Evolutionary conservation across 2,797 vertebrate genomes (phyloP).

Genomic region (Chelon labrosus): DNA sequence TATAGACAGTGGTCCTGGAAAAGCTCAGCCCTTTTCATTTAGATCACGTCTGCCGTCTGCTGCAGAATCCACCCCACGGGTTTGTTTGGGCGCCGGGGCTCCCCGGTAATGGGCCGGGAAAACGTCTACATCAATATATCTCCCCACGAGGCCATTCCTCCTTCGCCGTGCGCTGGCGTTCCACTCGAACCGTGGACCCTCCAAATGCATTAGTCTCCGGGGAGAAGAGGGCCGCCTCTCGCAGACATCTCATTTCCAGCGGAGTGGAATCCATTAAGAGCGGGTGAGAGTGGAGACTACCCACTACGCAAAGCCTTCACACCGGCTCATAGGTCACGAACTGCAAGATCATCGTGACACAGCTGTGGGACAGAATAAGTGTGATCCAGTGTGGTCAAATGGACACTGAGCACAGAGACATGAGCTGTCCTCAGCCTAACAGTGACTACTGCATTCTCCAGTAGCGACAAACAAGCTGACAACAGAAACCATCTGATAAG

Average conservation of each 20-base stretch:
- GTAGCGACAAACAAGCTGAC: too few relatives aligned
- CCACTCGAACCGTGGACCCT: conserved; percentile 59
- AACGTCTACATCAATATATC: conserved; percentile 77
- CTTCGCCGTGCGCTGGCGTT: conserved; percentile 42
- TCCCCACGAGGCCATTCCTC: conserved; percentile 65
- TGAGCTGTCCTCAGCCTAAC: too few relatives aligned
- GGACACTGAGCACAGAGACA: too few relatives aligned
- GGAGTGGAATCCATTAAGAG: conserved; percentile 66
- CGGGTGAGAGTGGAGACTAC: conserved; percentile 39
- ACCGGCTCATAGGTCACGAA: conserved; percentile 18
- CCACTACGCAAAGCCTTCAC: conserved; percentile 12
- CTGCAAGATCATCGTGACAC: conserved; percentile 18
- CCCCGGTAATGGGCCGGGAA: conserved; percentile 69
- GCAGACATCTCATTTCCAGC: conserved; percentile 74
- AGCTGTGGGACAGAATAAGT: background rate
- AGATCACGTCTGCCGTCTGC: conserved; percentile 59
- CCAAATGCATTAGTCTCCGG: conserved; percentile 68
- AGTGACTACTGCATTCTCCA: too few relatives aligned
- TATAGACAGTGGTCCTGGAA: conserved; percentile 55
- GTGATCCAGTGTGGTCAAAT: too few relatives aligned
- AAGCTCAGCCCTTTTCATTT: conserved; percentile 67
- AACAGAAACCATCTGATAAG: too few relatives aligned
- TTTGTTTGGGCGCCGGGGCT: conserved; percentile 60
- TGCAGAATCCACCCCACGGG: conserved; percentile 58
- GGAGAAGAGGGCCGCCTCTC: conserved; percentile 60